Base-by-base conservation (phyloP, 2,113 vertebrate species). In the Vimba vimba region DNA sequence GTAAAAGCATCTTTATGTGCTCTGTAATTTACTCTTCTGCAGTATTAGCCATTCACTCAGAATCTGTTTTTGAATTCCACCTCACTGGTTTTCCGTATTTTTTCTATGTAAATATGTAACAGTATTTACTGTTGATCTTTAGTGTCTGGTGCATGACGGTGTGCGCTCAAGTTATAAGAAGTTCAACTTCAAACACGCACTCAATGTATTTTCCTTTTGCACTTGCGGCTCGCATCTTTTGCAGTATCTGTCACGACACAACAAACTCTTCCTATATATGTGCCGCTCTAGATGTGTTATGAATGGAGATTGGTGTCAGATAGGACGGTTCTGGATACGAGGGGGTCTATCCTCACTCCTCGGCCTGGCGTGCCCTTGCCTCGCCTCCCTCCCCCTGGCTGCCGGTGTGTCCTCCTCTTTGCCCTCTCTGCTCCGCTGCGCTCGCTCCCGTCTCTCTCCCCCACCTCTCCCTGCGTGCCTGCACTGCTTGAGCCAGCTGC, bases 401-500 rank as follows among this genome's bases (percentile, higher is more conserved):
- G 96, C 95, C 95, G 94, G 93, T 94, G 93, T 97, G 96, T 97
- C 97, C 97, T 97, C 96, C 95, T 97, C 96, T 97, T 96, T 98
- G 98, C 97, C 98, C 97, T 98, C 96, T 98, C 95, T 97, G 97
- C 96, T 97, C 97, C 79, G 88, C 89, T 97, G 97, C 95, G 87
- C 93, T 94, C 91, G 88, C 92, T 96, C 95, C 96, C 92, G 82
- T 88, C 86, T 89, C 90, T 90, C 92, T 90, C 88, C 82, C 92
- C 91, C 80, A 79, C 69, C 96, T 93, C 95, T 97, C 95, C 95
- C 94, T 95, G 95, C 95, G 92, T 96, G 95, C 96, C 96, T 96
- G 96, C 96, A 96, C 97, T 97, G 97, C 96, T 97, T 96, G 95
- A 96, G 95, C 96, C 98, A 99, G 98, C 98, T 99, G 98, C 97